These are phyloP conservation scores for Netelia fuscicornis DNA, from an alignment of 2,888 invertebrate species.

Conservation along the genomic window DNA sequence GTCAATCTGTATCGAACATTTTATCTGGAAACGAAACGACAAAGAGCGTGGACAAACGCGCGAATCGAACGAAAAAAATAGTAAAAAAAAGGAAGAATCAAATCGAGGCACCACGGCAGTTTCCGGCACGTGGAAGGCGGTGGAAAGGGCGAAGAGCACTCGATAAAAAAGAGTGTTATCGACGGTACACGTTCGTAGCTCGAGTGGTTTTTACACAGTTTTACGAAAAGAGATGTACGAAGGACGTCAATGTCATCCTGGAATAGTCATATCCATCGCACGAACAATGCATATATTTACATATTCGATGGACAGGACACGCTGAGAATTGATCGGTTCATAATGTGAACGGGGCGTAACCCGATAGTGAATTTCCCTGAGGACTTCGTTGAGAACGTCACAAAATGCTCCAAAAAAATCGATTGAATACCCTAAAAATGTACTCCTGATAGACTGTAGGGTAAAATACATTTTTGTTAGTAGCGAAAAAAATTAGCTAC, in stretches of 20 bases:
- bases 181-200: background rate
- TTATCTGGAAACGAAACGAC: background rate
- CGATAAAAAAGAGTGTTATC: background rate
- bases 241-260: background rate
- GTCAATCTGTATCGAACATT: background rate
- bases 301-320: background rate
- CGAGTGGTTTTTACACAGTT: background rate
- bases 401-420: background rate
- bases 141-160: background rate
- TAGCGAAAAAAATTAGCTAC: too few species aligned
- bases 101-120: background rate
- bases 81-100: background rate
- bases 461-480: too few species aligned
- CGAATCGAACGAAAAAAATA: background rate
- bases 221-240: background rate
- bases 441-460: background rate
- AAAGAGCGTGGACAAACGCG: background rate
- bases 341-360: background rate
- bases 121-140: background rate
- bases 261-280: background rate
- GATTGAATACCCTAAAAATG: background rate
- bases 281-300: background rate
- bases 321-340: background rate
- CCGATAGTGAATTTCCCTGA: background rate
- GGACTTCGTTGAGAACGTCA: background rate